Evolutionary conservation across 2,888 invertebrate genomes (phyloP).

Genomic region (Autographa gamma): DNA sequence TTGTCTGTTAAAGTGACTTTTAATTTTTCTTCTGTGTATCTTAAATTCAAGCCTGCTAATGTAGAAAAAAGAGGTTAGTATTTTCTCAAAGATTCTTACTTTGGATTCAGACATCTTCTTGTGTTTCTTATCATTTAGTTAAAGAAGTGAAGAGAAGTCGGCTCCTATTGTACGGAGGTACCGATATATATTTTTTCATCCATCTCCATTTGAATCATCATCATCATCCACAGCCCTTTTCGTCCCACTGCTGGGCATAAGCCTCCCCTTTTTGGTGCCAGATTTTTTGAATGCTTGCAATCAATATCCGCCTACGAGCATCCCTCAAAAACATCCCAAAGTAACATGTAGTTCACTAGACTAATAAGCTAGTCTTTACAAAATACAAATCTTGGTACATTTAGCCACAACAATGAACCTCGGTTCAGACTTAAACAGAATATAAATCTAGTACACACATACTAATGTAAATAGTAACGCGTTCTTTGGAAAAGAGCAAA

Average conservation of each 20-base stretch:
- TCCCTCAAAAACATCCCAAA: no score
- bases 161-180: no score
- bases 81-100: background rate
- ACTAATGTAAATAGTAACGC: slow-evolving; percentile 48
- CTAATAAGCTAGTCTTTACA: background rate
- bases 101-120: no score
- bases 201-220: no score
- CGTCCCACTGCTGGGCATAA: no score
- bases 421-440: slow-evolving; percentile 21
- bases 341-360: background rate
- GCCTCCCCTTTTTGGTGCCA: no score
- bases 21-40: background rate
- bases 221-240: no score
- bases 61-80: background rate
- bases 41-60: background rate
- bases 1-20: background rate
- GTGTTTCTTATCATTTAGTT: no score
- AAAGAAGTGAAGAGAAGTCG: no score
- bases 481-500: slow-evolving; percentile 48
- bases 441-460: slow-evolving; percentile 28
- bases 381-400: background rate
- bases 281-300: no score
- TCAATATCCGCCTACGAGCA: background rate
- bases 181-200: no score
- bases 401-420: slow-evolving; percentile 21